Percentiles rank a stretch among this genome's conserved stretches.
Evolutionary conservation across 2,113 vertebrate species (phyloP).

Genomic region (Chaetodon auriga): DNA sequence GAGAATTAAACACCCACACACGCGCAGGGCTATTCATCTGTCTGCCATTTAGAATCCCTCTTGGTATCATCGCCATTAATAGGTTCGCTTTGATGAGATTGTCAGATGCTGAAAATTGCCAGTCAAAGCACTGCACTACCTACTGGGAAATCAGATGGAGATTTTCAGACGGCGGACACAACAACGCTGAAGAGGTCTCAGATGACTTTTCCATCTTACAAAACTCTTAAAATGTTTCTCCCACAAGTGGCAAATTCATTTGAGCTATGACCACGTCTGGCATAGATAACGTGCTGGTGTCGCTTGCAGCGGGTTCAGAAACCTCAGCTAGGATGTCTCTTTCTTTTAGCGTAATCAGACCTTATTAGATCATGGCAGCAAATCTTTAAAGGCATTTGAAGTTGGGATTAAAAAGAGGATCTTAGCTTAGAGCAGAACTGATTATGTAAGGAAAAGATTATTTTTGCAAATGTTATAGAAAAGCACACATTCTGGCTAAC

Average conservation of each 20-base stretch:
- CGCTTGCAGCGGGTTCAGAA: slow-evolving; percentile 23
- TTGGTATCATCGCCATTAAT: slow-evolving; percentile 74
- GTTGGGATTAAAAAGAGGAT: not conserved
- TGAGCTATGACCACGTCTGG: slow-evolving; percentile 38
- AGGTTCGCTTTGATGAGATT: slow-evolving; percentile 78
- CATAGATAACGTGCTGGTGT: slow-evolving; percentile 35
- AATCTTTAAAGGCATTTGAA: slow-evolving; percentile 16
- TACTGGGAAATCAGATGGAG: slow-evolving; percentile 80
- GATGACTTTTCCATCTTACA: slow-evolving; percentile 69
- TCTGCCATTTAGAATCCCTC: slow-evolving; percentile 70
- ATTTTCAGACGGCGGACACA: slow-evolving; percentile 65
- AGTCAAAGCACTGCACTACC: slow-evolving; percentile 64
- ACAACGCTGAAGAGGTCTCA: slow-evolving; percentile 73
- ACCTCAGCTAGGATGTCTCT: slow-evolving; percentile 23
- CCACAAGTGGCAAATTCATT: slow-evolving; percentile 58
- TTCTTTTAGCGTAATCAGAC: slow-evolving; percentile 34
- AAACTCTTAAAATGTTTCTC: slow-evolving; percentile 63
- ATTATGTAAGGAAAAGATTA: slow-evolving; percentile 23
- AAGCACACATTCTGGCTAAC: slow-evolving; percentile 5
- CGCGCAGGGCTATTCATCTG: slow-evolving; percentile 60
- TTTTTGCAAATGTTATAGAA: slow-evolving; percentile 23
- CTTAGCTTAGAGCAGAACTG: not conserved
- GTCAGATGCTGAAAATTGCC: slow-evolving; percentile 70
- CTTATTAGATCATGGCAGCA: slow-evolving; percentile 5
- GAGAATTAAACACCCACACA: slow-evolving; percentile 72